Base-by-base conservation (phyloP, 2,797 vertebrate genomes). In the Platyrinchus mystaceus region DNA sequence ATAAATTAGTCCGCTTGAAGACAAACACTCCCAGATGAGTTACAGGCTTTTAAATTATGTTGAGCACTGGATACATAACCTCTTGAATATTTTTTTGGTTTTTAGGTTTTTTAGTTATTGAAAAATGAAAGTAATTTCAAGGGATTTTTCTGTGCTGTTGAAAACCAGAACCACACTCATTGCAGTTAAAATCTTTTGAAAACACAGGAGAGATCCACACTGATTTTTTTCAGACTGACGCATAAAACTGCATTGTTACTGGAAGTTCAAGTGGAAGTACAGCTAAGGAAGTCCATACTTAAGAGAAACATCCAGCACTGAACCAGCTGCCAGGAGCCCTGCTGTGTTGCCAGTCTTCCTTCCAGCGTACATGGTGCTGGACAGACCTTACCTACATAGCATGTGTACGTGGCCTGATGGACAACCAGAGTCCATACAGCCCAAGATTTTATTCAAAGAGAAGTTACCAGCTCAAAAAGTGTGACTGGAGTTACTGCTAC, bases 71-170 rank as follows among this genome's bases (percentile, higher is more conserved):
- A 6, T 90, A 50, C 26, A 18, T 43, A 53, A 36, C 4, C 12
- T 34, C 44, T 79, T 82, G 43, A 90, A 13, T 73, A 20, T 55
- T 60, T 60, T 26, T 37, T 53, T 80, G 63, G 12, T 20, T 84
- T 71, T 62, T 68, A n/a, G 27, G 1, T 49, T 94, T 89, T 90
- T 79, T 34, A 74, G 44, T 68, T 86, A 49, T 15, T 59, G 63
- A 66, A 92, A 83, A 28, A 55, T 88, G 16, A 90, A 80, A 84
- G 19, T 18, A 46, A n/a, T 64, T 84, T 71, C 26, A 59, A 59
- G 53, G 94, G 24, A 36, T 58, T 37, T 87, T 91, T 77, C 13
- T 19, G 14, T 60, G 36, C 41, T 62, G 4, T 60, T 87, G 12
- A 60, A 69, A 81, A n/a, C 41, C 56, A 39, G 43, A 84, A 44